phyloP scores from a whole-genome alignment of 92 coral and sea anemone species.

The Diadumene lineata region DNA sequence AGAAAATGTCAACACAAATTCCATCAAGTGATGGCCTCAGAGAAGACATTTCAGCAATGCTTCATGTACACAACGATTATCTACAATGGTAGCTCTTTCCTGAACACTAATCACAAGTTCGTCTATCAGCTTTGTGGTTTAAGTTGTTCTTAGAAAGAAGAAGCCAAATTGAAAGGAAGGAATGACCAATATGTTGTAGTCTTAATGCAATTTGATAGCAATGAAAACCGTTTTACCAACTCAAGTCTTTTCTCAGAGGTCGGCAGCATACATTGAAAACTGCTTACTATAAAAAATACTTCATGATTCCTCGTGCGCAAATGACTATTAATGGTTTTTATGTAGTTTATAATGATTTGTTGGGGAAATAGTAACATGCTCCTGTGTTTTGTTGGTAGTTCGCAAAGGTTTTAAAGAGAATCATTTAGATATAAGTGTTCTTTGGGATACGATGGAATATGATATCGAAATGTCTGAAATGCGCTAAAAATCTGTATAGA shows the following conservation, averaged over 20 bases:
- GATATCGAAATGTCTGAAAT: conserved; percentile 10
- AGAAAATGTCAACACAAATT: conserved; percentile 9
- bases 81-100: not conserved
- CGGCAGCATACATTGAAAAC: conserved; percentile 18
- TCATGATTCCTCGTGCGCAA: not conserved
- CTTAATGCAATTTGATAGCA: conserved; percentile 15
- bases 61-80: not conserved
- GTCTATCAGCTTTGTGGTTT: no score
- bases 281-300: not conserved
- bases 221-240: conserved; percentile 17
- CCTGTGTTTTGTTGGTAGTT: not conserved
- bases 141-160: not conserved
- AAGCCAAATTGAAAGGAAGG: not conserved
- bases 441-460: not conserved
- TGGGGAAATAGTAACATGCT: not conserved
- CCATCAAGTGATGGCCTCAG: conserved; percentile 13
- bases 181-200: not conserved
- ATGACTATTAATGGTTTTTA: not conserved
- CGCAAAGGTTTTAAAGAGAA: not conserved
- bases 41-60: conserved; percentile 1
- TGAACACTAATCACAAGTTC: not conserved
- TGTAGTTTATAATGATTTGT: not conserved
- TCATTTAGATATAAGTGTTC: conserved; percentile 1
- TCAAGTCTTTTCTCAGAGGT: conserved; percentile 5
- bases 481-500: conserved; percentile 2